Conservation (phyloP, 2,797 vertebrate species). For the Euphonia xanthogaster region DNA sequence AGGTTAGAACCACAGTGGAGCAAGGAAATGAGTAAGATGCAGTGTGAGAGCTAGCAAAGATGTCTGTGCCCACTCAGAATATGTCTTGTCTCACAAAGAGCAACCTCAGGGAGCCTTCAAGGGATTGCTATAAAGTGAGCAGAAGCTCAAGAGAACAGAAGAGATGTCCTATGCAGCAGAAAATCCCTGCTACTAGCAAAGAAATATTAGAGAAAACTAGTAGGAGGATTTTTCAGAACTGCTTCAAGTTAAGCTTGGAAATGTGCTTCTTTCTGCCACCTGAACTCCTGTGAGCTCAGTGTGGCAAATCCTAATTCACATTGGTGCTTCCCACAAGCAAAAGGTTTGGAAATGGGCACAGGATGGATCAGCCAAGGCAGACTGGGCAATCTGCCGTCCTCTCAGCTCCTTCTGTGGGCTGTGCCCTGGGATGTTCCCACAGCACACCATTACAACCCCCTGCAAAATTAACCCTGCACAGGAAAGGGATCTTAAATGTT, state of each 20-base stretch:
- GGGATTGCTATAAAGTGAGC: not conserved
- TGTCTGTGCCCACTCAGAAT: slow-evolving; percentile 36
- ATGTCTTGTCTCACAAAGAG: slow-evolving; percentile 21
- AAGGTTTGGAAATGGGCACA: not conserved
- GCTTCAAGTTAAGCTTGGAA: not conserved
- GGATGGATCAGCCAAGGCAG: not conserved
- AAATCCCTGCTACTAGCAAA: slow-evolving; percentile 9
- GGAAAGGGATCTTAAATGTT: not conserved
- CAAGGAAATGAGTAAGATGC: slow-evolving; percentile 31
- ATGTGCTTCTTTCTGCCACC: not conserved
- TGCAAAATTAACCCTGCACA: not conserved
- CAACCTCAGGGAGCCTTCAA: slow-evolving; percentile 28
- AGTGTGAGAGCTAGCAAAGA: not conserved
- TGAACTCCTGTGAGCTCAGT: not conserved
- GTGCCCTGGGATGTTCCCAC: rapidly evolving
- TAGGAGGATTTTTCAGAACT: not conserved
- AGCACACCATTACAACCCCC: not conserved
- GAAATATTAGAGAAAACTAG: not conserved
- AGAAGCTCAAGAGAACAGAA: slow-evolving; percentile 10
- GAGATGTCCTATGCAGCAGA: not conserved
- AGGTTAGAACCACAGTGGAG: slow-evolving; percentile 48
- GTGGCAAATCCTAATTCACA: not conserved
- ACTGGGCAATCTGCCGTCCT: rapidly evolving
- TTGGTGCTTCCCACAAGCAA: rapidly evolving
- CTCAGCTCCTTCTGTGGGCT: not conserved